These are phyloP conservation scores for Eupithecia subfuscata DNA, from an alignment of 2,888 invertebrate genomes.

Conservation along the genomic window DNA sequence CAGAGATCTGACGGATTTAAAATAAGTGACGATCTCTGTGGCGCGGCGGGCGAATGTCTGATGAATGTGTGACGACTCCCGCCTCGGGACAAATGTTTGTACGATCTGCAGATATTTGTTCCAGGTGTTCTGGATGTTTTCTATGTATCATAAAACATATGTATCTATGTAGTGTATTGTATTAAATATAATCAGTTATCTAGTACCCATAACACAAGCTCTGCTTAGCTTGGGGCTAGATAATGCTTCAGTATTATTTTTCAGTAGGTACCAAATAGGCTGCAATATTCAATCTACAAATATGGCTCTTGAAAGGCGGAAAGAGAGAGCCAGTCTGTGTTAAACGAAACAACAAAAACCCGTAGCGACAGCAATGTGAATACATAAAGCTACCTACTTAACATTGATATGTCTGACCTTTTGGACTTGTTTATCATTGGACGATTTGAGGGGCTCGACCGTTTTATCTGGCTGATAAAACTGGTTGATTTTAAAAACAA, in stretches of 20 bases:
- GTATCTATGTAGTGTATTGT: no score
- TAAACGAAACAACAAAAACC: not conserved
- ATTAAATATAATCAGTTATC: no score
- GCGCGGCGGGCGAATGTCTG: no score
- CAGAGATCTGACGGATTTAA: no score
- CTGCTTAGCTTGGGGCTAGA: no score
- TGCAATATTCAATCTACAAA: not conserved
- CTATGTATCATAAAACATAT: no score
- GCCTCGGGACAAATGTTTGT: no score
- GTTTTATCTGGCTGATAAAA: not conserved
- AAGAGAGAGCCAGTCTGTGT: not conserved
- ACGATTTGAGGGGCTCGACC: constrained; percentile 1
- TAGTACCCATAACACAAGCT: no score
- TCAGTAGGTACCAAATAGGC: not conserved
- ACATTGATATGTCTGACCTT: not conserved
- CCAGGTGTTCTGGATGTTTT: no score
- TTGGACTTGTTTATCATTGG: constrained; percentile 6
- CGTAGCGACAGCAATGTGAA: not conserved
- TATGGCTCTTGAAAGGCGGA: not conserved
- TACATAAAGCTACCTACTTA: not conserved
- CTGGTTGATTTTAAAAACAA: not conserved
- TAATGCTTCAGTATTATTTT: not conserved
- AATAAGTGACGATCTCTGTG: no score
- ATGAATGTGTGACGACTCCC: no score
- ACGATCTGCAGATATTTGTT: no score